Conservation (phyloP, 2,113 vertebrate species). For the Ovis aries region DNA sequence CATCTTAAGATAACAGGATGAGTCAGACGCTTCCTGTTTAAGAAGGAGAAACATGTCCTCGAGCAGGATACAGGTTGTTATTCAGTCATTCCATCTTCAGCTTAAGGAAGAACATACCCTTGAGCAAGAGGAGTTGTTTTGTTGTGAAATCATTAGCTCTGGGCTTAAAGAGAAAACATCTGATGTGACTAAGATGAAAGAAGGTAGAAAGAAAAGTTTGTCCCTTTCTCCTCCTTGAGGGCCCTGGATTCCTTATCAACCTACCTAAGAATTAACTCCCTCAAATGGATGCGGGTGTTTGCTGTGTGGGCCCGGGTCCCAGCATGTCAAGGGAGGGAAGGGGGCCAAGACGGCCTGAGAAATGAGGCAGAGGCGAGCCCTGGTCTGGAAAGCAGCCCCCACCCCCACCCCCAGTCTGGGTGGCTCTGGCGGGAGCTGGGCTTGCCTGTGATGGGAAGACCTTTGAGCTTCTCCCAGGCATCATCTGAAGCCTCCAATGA, state of each 20-base stretch:
- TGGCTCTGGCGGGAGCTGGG: neutral
- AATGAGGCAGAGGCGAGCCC: rapidly evolving
- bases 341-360: neutral
- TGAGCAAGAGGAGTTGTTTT: neutral
- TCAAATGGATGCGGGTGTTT: neutral
- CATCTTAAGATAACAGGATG: neutral
- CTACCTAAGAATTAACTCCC: neutral
- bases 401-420: rapidly evolving
- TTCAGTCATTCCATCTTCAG: rapidly evolving
- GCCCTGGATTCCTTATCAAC: neutral
- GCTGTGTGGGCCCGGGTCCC: neutral
- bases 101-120: neutral
- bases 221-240: neutral
- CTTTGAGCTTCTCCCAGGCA: neutral
- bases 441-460: neutral
- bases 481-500: neutral
- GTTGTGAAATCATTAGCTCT: neutral
- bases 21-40: neutral
- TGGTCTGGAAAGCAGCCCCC: neutral
- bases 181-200: neutral
- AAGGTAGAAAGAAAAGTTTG: neutral
- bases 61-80: rapidly evolving
- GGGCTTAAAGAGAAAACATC: neutral
- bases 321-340: neutral
- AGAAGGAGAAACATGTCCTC: neutral